These are phyloP conservation scores for Delia radicum DNA, from an alignment of 1,140 invertebrate genomes.

Conservation along the genomic window DNA sequence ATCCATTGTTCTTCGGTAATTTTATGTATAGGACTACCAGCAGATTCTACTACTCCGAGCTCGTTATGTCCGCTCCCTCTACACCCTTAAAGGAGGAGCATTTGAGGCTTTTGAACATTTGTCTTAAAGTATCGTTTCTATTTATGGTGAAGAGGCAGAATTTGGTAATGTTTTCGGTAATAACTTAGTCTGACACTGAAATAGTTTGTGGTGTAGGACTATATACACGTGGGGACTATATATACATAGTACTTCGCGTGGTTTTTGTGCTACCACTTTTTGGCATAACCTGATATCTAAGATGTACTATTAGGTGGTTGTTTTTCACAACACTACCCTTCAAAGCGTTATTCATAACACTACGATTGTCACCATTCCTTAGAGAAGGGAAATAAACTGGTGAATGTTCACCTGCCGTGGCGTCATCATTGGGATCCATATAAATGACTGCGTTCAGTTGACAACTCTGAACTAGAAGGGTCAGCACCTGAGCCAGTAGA, in stretches of 20 bases:
- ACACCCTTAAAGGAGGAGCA: conserved; percentile 58
- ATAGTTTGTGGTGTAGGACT: background rate
- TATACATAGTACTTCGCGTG: conserved; percentile 33
- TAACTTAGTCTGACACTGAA: too few relatives aligned
- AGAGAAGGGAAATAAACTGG: conserved; percentile 83
- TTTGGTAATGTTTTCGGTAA: conserved; percentile 29
- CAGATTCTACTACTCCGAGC: conserved; percentile 51
- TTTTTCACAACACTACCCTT: conserved; percentile 72
- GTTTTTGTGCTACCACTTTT: conserved; percentile 37
- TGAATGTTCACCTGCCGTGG: conserved; percentile 89
- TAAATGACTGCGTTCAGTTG: conserved; percentile 96
- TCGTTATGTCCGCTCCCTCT: conserved; percentile 32
- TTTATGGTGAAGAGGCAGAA: conserved; percentile 34
- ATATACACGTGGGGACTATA: conserved; percentile 29
- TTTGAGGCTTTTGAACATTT: conserved; percentile 50
- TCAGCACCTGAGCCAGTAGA: conserved; percentile 75
- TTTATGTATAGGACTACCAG: conserved; percentile 51
- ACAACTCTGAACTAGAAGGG: conserved; percentile 92
- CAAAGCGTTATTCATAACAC: conserved; percentile 75
- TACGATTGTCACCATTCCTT: conserved; percentile 78
- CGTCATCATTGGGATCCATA: conserved; percentile 84
- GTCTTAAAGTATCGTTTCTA: conserved; percentile 28
- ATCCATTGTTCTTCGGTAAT: conserved; percentile 89
- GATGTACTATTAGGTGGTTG: conserved; percentile 59
- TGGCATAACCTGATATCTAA: conserved; percentile 29